phyloP scores from a whole-genome alignment of 2,888 invertebrate species.

The Xanthorhoe designata region DNA sequence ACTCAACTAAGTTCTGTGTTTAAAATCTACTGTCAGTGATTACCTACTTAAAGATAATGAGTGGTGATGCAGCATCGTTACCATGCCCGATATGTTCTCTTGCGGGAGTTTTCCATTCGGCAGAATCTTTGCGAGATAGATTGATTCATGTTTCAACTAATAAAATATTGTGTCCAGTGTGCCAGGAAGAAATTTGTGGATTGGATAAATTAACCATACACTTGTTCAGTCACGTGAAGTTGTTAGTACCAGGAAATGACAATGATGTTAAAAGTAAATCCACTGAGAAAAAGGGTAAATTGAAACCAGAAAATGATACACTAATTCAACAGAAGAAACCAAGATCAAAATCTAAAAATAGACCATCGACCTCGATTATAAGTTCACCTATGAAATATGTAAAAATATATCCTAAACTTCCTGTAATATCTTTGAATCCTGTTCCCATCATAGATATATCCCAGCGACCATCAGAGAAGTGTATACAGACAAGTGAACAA shows the following conservation, averaged over 20 bases:
- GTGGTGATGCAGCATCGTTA: constrained; percentile 85
- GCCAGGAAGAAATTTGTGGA: constrained; percentile 90
- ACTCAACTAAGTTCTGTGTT: constrained; percentile 13
- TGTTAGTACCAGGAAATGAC: constrained; percentile 57
- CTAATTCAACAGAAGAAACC: constrained; percentile 62
- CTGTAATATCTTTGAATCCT: constrained; percentile 70
- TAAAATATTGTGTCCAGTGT: constrained; percentile 91
- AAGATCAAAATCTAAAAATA: constrained; percentile 76
- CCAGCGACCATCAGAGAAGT: constrained; percentile 50
- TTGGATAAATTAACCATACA: constrained; percentile 94
- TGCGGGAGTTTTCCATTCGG: constrained; percentile 88
- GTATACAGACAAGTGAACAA: constrained; percentile 52
- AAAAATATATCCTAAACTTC: constrained; percentile 79
- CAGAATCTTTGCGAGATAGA: constrained; percentile 89
- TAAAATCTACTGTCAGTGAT: constrained; percentile 16
- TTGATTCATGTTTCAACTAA: constrained; percentile 91
- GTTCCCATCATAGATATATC: constrained; percentile 71
- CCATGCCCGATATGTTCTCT: constrained; percentile 92
- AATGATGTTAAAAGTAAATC: constrained; percentile 47
- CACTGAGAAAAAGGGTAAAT: constrained; percentile 46
- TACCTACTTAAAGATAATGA: constrained; percentile 57
- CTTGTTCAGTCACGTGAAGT: constrained; percentile 89
- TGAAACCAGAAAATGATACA: constrained; percentile 52
- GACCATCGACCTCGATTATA: constrained; percentile 56
- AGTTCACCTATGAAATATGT: constrained; percentile 74